phyloP scores from a whole-genome alignment of 2,888 invertebrate species.

The Orgyia antiqua region DNA sequence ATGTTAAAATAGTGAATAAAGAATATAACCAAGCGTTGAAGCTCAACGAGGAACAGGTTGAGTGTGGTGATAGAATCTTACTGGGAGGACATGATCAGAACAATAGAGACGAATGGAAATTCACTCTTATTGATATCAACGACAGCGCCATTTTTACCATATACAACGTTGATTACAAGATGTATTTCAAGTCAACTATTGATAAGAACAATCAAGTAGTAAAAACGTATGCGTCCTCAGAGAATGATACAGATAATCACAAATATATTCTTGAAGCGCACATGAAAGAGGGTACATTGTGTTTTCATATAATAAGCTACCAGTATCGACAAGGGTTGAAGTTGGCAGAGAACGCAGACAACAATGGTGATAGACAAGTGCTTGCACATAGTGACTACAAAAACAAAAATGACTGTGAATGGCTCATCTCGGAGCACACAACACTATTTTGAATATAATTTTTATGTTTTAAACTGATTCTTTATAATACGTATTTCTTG shows the following conservation, averaged over 20 bases:
- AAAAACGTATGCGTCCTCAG: conserved; percentile 23
- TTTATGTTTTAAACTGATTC: too few species aligned
- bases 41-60: conserved; percentile 17
- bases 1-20: conserved; percentile 27
- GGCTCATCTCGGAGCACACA: conserved; percentile 7
- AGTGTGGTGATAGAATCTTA: conserved; percentile 16
- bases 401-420: conserved; percentile 5
- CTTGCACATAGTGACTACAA: conserved; percentile 24
- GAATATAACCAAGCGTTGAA: conserved; percentile 26
- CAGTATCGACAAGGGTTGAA: conserved; percentile 29
- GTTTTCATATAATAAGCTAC: conserved; percentile 31
- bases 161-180: conserved; percentile 21
- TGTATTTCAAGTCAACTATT: conserved; percentile 24
- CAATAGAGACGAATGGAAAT: too few species aligned
- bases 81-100: too few species aligned
- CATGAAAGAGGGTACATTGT: conserved; percentile 19
- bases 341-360: conserved; percentile 16
- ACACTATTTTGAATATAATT: too few species aligned
- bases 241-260: conserved; percentile 8
- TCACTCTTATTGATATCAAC: too few species aligned
- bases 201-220: too few species aligned
- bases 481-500: too few species aligned
- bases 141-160: too few species aligned
- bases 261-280: conserved; percentile 21
- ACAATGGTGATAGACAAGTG: conserved; percentile 20